Percentiles rank a stretch among this genome's conserved stretches.
Evolutionary conservation across 1,140 invertebrate genomes (phyloP).

Genomic region (Apocrypta bakeri): DNA sequence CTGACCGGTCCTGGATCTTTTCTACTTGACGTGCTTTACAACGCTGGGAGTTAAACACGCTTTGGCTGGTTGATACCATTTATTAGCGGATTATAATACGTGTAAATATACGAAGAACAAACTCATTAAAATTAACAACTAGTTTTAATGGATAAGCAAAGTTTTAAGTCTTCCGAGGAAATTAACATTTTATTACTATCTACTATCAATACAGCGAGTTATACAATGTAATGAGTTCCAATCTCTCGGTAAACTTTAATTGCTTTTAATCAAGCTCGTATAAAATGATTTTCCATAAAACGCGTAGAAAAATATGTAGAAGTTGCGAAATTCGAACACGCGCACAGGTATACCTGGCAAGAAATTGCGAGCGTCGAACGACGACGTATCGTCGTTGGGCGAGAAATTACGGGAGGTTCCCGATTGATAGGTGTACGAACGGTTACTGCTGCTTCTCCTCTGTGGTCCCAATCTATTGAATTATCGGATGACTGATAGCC

Average conservation of each 20-base stretch:
- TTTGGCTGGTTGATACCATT: too few species aligned
- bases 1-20: not conserved
- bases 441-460: not conserved
- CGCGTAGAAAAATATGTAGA: not conserved
- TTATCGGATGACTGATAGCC: conserved; percentile 44
- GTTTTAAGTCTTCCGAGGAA: not conserved
- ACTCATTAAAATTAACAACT: too few species aligned
- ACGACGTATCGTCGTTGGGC: not conserved
- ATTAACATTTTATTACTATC: not conserved
- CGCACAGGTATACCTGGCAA: not conserved
- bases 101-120: too few species aligned
- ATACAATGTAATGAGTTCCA: too few species aligned
- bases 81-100: too few species aligned
- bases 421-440: conserved; percentile 32
- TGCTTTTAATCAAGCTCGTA: too few species aligned
- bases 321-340: not conserved
- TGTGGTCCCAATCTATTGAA: conserved; percentile 27
- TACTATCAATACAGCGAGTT: too few species aligned
- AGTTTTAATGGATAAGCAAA: not conserved
- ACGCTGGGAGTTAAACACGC: too few species aligned
- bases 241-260: too few species aligned
- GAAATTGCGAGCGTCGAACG: not conserved
- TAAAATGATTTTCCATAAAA: too few species aligned
- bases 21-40: not conserved
- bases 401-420: conserved; percentile 35